Conservation (phyloP, 2,113 vertebrate species). For the Boulengeromyrus knoepffleri region DNA sequence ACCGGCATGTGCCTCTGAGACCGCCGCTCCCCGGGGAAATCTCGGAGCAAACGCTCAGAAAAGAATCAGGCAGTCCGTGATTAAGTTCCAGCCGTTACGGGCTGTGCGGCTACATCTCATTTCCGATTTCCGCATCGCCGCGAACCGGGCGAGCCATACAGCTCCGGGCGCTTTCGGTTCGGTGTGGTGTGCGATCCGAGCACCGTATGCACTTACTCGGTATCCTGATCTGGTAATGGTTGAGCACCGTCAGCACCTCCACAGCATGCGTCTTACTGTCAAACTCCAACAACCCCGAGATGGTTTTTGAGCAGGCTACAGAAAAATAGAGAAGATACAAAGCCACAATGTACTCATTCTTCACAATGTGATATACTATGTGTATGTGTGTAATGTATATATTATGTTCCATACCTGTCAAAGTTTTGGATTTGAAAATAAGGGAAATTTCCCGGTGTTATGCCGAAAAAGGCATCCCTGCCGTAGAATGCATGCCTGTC, state of each 20-base stretch:
- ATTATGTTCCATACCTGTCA: no score
- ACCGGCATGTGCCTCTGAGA: not conserved
- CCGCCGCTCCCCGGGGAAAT: not conserved
- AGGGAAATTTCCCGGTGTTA: no score
- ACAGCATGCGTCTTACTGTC: constrained; percentile 92
- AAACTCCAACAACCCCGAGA: constrained; percentile 90
- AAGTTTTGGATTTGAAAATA: no score
- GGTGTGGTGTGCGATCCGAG: not conserved
- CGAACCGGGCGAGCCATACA: not conserved
- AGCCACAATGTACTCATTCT: not conserved
- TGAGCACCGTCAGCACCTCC: constrained; percentile 90
- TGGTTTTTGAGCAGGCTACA: constrained; percentile 86
- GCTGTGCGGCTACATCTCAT: not conserved
- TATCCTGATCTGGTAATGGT: constrained; percentile 96
- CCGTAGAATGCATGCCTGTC: no score
- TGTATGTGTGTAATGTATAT: not conserved
- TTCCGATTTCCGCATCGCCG: not conserved
- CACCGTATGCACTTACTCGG: constrained; percentile 74
- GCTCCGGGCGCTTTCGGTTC: not conserved
- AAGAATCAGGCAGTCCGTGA: not conserved
- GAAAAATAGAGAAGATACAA: not conserved
- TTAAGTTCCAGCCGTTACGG: not conserved
- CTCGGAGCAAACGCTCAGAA: not conserved
- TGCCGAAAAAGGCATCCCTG: no score
- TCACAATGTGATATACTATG: not conserved